A percentile compares a stretch with the other conserved stretches of the same genome.
phyloP scores from a whole-genome alignment of 2,797 vertebrate genomes.

The Rhinoraja longicauda region DNA sequence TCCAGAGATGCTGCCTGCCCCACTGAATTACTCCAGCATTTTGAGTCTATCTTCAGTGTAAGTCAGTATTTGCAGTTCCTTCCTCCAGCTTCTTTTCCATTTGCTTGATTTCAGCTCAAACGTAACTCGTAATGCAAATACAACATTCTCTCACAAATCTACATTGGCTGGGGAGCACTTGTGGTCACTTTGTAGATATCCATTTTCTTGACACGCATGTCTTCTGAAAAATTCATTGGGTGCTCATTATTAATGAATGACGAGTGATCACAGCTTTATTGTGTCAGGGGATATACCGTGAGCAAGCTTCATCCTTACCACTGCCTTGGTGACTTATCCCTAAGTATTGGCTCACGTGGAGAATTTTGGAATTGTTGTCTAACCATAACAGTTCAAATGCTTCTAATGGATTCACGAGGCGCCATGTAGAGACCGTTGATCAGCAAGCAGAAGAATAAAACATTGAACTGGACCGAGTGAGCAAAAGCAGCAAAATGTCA shows the following conservation, averaged over 20 bases:
- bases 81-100: neutral
- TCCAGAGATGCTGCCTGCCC: too few relatives aligned
- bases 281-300: neutral
- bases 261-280: neutral
- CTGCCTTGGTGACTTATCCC: neutral
- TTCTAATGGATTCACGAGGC: neutral
- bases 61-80: too few relatives aligned
- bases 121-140: neutral
- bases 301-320: neutral
- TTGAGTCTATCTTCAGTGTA: too few relatives aligned
- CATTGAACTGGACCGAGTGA: constrained; percentile 28
- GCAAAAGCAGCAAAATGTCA: constrained; percentile 47
- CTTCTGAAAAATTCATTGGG: neutral
- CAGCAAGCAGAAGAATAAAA: neutral
- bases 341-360: neutral
- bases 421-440: neutral
- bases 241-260: constrained; percentile 11
- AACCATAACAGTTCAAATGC: neutral
- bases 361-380: neutral
- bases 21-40: too few relatives aligned
- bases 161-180: neutral
- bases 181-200: neutral
- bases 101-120: neutral
- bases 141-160: neutral
- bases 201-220: neutral